Evolutionary conservation across 2,797 vertebrate genomes (phyloP).

Genomic region (Loriculus beryllinus): DNA sequence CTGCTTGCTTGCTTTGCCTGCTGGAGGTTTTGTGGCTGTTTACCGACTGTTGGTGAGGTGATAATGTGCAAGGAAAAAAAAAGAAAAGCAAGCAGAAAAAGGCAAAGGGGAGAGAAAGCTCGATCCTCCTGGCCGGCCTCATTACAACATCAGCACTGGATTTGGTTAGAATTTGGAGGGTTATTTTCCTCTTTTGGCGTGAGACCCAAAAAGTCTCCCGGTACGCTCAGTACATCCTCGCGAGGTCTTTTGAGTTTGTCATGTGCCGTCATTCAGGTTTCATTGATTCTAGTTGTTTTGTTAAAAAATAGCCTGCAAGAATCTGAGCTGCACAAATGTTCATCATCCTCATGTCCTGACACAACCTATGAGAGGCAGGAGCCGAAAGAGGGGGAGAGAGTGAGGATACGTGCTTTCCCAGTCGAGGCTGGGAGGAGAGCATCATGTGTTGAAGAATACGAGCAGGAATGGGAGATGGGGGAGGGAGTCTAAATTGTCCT

Average conservation of each 20-base stretch:
- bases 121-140: background rate
- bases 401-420: slow-evolving; percentile 18
- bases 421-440: slow-evolving; percentile 29
- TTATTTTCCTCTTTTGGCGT: background rate
- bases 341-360: slow-evolving; percentile 29
- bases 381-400: background rate
- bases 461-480: slow-evolving; percentile 49
- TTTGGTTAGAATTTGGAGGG: background rate
- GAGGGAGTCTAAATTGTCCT: slow-evolving; percentile 59
- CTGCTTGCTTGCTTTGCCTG: background rate
- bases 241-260: slow-evolving; percentile 49
- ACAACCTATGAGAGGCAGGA: slow-evolving; percentile 36
- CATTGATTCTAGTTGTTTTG: slow-evolving; percentile 52
- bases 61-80: background rate
- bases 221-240: slow-evolving; percentile 22
- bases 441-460: slow-evolving; percentile 46
- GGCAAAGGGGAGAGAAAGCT: background rate
- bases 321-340: slow-evolving; percentile 38
- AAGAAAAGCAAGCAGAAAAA: background rate
- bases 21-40: slow-evolving; percentile 64
- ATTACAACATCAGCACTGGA: background rate
- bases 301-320: slow-evolving; percentile 29
- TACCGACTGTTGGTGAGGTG: slow-evolving; percentile 66
- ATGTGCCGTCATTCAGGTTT: slow-evolving; percentile 31
- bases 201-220: background rate